Percentiles rank a stretch among this genome's conserved stretches.
Conservation (phyloP, 2,113 vertebrate species). For the Phrynosoma blainvillii region DNA sequence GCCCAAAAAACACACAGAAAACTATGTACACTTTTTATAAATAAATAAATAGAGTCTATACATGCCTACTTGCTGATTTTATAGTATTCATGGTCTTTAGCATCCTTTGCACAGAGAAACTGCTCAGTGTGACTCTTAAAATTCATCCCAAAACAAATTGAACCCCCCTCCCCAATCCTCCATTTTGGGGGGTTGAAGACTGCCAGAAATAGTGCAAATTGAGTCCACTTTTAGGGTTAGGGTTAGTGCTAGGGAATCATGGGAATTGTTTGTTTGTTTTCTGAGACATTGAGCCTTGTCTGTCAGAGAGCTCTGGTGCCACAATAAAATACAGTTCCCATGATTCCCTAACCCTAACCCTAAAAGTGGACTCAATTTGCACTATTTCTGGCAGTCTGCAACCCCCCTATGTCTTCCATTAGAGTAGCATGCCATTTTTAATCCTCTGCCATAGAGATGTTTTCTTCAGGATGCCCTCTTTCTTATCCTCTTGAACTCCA, state of each 20-base stretch:
- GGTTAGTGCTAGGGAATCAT: too few species aligned
- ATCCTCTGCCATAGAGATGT: conserved; percentile 53
- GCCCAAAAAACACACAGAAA: too few species aligned
- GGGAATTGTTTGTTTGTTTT: too few species aligned
- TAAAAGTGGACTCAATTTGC: too few species aligned
- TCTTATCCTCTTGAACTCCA: conserved; percentile 6
- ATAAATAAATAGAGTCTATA: background rate
- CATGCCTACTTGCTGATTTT: background rate
- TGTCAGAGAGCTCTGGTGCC: too few species aligned
- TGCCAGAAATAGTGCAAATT: too few species aligned
- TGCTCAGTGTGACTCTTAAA: conserved; percentile 68
- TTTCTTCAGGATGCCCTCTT: conserved; percentile 21
- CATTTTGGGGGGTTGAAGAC: conserved; percentile 10
- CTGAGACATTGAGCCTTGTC: too few species aligned
- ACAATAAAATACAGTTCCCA: too few species aligned
- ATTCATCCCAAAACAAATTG: conserved; percentile 70
- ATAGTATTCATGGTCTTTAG: background rate
- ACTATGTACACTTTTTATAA: too few species aligned
- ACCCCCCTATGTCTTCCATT: conserved; percentile 26
- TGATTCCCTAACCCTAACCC: too few species aligned
- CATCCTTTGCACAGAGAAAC: conserved; percentile 69
- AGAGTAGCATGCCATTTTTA: conserved; percentile 58
- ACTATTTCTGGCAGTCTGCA: too few species aligned
- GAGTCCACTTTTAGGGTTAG: too few species aligned
- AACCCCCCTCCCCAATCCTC: conserved; percentile 50